Evolutionary conservation across 2,888 invertebrate species (phyloP), one percentile per base, ranked within the genome.

Genomic region (Athetis lepigone): DNA sequence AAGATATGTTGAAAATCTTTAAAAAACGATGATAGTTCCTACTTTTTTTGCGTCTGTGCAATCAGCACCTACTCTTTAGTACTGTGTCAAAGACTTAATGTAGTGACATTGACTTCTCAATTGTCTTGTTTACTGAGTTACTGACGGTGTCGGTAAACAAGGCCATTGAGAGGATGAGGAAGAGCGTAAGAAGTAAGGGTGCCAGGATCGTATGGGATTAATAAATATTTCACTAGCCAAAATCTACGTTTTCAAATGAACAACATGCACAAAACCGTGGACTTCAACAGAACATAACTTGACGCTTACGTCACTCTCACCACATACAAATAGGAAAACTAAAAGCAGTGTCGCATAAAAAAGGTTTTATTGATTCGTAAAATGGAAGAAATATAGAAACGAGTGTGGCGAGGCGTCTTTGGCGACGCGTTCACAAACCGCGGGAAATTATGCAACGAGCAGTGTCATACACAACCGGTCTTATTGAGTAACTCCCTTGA

Each of bases 401-500:
- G 57, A 61, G 49, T 47, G 23, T 55, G 18, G 39, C 63, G 55
- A 70, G 64, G 55, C 58, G 58, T 76, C 72, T 71, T 71, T 70
- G 77, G 58, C 42, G 42, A 52, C 61, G 61, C 47, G 77, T 57
- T 49, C 59, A 79, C 50, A 62, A 82, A 81, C 85, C 82, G 75
- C 82, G 86, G 81, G 83, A 84, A 84, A 87, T 92, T 91, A 91
- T 91, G 92, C 91, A 92, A 92, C 77, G 43, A 62, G 69, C 70
- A 63, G 62, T 81, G 80, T 81, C 82, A 78, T 82, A 79, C 83
- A 84, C 85, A 84, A 91, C 92, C 90, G 88, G 92, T 90, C 84
- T 45, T 83, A 79, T 87, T 87, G 88, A 86, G 88, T 83, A 86
- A 91, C 87, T 88, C 81, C 90, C 93, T 91, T 93, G 92, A 91